Percentiles rank a stretch among this genome's conserved stretches.
phyloP scores from a whole-genome alignment of 2,113 vertebrate species.

The Atrichornis clamosus region DNA sequence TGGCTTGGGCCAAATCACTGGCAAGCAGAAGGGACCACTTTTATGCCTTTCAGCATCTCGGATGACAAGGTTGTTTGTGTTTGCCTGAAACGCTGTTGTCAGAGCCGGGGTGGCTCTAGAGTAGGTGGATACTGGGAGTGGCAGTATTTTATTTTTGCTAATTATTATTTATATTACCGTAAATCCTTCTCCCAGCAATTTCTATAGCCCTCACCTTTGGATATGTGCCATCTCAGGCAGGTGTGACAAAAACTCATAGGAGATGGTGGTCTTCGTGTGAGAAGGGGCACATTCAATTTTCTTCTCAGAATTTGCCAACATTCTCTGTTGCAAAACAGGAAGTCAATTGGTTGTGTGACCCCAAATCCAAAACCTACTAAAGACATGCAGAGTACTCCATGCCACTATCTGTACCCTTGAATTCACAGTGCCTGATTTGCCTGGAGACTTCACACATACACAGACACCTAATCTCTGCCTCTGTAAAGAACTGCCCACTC shows the following conservation, averaged over 20 bases:
- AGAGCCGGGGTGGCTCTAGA: neutral
- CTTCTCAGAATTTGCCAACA: neutral
- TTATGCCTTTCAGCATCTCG: accelerated
- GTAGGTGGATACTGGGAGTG: neutral
- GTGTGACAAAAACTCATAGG: neutral
- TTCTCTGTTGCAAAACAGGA: neutral
- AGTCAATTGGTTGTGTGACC: neutral
- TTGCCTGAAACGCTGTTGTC: neutral
- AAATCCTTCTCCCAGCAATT: neutral
- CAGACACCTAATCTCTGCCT: neutral
- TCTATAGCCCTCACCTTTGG: neutral
- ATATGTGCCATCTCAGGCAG: neutral
- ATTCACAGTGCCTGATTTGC: neutral
- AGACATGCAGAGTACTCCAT: neutral
- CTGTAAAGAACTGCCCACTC: neutral
- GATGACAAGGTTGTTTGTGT: neutral
- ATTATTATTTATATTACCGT: neutral
- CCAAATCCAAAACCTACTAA: neutral
- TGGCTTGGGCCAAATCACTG: neutral
- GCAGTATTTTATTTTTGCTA: neutral
- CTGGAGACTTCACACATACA: neutral
- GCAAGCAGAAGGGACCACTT: neutral
- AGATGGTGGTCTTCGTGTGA: neutral
- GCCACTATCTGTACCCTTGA: neutral
- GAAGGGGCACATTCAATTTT: neutral